Base-by-base conservation (phyloP, 2,797 vertebrate species). In the Acanthopagrus latus region DNA sequence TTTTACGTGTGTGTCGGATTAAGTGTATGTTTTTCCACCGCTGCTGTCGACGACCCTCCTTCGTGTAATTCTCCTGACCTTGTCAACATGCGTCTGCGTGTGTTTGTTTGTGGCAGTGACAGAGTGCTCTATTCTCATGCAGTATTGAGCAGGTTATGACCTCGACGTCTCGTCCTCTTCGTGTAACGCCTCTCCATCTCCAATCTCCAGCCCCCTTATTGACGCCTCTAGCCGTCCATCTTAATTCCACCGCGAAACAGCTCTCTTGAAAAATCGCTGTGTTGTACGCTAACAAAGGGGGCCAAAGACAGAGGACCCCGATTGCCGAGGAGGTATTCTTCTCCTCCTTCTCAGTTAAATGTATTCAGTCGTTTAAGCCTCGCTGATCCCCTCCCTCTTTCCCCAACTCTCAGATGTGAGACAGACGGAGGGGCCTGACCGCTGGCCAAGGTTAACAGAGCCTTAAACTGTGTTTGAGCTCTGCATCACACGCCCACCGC, bases 391-490 rank as follows among this genome's bases (percentile, higher is more conserved):
- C 68, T 80, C 78, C 80, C 71, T 88, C 77, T 80, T 67, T 74
- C 71, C 43, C 62, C 74, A 63, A 55, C 81, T 86, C 92, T 91
- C 75, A 90, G 88, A 90, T 90, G 78, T 86, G 86, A 85, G 82
- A 85, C 78, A 87, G 89, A 88, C 71, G 27, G 81, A 88, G 82
- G 81, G 86, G 76, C 84, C 89, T 89, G 89, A 92, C 91, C 83
- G 80, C 86, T 86, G 89, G 85, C 86, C 93, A 93, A 94, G 93
- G 93, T 94, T 91, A 93, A 89, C 81, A 77, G 86, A 89, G 87
- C 85, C 93, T 86, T 91, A 92, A 91, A 93, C 88, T 89, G 89
- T 89, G 90, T 91, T 92, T 93, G 87, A 93, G 90, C 91, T 91
- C 86, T 16, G 77, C 87, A 81, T 87, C 84, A 78, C 86, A 90